Evolutionary conservation across 2,113 vertebrate genomes (phyloP), one percentile per base, ranked within the genome.

Genomic region (Asarcornis scutulata): DNA sequence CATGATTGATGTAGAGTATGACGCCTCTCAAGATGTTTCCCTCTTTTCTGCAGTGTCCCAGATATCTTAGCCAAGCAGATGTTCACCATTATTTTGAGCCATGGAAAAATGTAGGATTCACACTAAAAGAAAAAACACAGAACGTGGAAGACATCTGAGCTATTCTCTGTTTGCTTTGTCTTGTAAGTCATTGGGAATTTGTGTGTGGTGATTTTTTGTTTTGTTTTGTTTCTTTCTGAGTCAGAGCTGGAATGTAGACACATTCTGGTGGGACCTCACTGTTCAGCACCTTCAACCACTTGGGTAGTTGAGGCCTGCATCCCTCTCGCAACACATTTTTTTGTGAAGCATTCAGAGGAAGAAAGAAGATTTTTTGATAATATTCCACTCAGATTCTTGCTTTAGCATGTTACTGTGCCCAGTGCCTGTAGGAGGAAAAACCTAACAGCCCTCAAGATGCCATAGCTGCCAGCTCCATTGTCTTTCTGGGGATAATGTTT

Each of bases 1-100:
- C n/a, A 53, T 82, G 86, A 95, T 89, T 60, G 29, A 92, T 93
- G 81, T 48, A 85, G 53, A 79, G 84, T 91, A 79, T 92, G 91
- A 93, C 91, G 32, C 91, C 75, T 94, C 88, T 95, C 80, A 94
- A 94, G 95, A 95, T 95, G 71, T 93, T 92, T 85, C 69, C 27
- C 88, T 88, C 83, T 84, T 69, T 86, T 95, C 81, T 93, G 77
- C 66, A 79, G 44, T 81, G 67, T 86, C 62, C 64, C 77, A 93
- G 68, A 81, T 93, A 88, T 78, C 56, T 91, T 84, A 93, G 93
- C 93, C 95, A 96, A 97, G 94, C 95, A 97, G 95, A 96, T 97
- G 96, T 97, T 97, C 84, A 73, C 86, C 74, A 93, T 96, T 94
- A 95, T 58, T 84, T 76, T 84, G 40, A 94, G 44, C 66, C n/a